A percentile compares a stretch with the other conserved stretches of the same genome.
phyloP scores from a whole-genome alignment of 1,140 invertebrate genomes.

The Notospermus geniculatus region DNA sequence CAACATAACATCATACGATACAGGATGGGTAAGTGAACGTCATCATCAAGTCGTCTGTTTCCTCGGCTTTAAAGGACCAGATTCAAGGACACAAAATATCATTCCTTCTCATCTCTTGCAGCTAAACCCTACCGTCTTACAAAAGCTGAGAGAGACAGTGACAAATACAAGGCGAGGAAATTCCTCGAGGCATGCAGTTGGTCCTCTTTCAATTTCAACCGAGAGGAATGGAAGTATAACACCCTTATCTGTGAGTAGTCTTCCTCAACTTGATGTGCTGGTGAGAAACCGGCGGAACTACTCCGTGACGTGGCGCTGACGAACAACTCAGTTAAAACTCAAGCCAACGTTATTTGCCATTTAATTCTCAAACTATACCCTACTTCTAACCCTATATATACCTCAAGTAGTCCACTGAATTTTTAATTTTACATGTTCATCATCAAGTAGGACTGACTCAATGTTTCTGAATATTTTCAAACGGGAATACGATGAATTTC shows the following conservation, averaged over 20 bases:
- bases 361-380: too few relatives aligned
- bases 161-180: slow-evolving; percentile 38
- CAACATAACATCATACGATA: slow-evolving; percentile 96
- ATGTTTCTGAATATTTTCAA: too few relatives aligned
- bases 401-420: too few relatives aligned
- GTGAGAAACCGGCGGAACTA: too few relatives aligned
- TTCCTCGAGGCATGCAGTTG: slow-evolving; percentile 54
- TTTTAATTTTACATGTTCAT: too few relatives aligned
- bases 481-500: too few relatives aligned
- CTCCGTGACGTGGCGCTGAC: too few relatives aligned
- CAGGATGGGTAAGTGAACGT: slow-evolving; percentile 69
- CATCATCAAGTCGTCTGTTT: neutral
- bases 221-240: slow-evolving; percentile 53
- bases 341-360: too few relatives aligned
- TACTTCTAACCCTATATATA: too few relatives aligned
- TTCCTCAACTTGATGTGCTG: too few relatives aligned
- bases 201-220: slow-evolving; percentile 51
- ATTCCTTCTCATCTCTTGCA: slow-evolving; percentile 19
- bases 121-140: slow-evolving; percentile 49
- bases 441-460: too few relatives aligned
- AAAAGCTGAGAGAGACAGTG: slow-evolving; percentile 27
- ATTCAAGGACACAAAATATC: neutral
- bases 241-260: slow-evolving; percentile 51
- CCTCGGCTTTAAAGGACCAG: slow-evolving; percentile 6
- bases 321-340: too few relatives aligned